These are phyloP conservation scores for Sinella curviseta DNA, from an alignment of 1,140 invertebrate genomes.

Conservation along the genomic window DNA sequence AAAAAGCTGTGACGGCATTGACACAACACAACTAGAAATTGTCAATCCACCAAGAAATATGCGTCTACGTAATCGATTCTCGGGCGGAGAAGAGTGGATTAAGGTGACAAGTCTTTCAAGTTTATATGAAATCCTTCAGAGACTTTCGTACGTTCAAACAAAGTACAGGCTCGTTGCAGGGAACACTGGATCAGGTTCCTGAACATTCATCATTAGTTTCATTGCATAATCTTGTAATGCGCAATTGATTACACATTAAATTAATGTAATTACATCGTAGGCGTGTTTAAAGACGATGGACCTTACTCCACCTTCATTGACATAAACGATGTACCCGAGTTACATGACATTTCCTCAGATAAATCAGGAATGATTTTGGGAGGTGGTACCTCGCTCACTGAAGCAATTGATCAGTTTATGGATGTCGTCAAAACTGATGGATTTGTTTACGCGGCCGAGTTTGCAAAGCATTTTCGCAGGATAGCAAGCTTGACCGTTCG, in stretches of 20 bases:
- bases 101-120: slow-evolving; percentile 59
- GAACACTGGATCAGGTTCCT: slow-evolving; percentile 70
- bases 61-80: not conserved
- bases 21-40: not conserved
- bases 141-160: slow-evolving; percentile 54
- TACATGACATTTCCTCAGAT: slow-evolving; percentile 55
- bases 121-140: slow-evolving; percentile 61
- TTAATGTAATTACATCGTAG: slow-evolving; percentile 56
- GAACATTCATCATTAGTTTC: too few relatives aligned
- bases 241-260: too few relatives aligned
- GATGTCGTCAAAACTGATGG: slow-evolving; percentile 57
- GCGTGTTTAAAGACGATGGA: slow-evolving; percentile 63
- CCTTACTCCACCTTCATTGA: slow-evolving; percentile 68
- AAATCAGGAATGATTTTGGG: slow-evolving; percentile 55
- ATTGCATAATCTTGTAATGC: too few relatives aligned
- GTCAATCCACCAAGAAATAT: not conserved
- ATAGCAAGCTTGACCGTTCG: slow-evolving; percentile 71
- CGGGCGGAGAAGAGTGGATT: slow-evolving; percentile 58
- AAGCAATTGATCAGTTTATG: slow-evolving; percentile 64
- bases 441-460: slow-evolving; percentile 60
- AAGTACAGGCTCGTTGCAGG: slow-evolving; percentile 66
- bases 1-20: not conserved
- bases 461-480: slow-evolving; percentile 69
- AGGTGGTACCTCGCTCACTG: slow-evolving; percentile 65
- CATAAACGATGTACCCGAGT: slow-evolving; percentile 65